Evolutionary conservation across 2,888 invertebrate genomes (phyloP).

Genomic region (Meloe dianella): DNA sequence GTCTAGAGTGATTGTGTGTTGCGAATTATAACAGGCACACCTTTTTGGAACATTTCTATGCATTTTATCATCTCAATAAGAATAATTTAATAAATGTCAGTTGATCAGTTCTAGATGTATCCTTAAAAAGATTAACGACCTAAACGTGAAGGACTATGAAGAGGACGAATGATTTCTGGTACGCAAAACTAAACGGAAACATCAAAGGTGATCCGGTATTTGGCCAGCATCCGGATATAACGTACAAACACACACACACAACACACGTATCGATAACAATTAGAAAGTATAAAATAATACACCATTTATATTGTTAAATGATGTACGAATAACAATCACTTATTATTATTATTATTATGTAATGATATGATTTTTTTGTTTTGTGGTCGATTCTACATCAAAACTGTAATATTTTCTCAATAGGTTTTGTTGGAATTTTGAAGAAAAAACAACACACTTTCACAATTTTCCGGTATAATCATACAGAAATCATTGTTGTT

Average conservation of each 20-base stretch:
- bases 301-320: not conserved
- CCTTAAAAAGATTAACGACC: not conserved
- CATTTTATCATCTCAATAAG: too few species aligned
- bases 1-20: not conserved
- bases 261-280: not conserved
- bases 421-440: not conserved
- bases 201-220: not conserved
- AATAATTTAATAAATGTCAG: too few species aligned
- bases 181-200: not conserved
- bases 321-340: constrained; percentile 6
- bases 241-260: too few species aligned
- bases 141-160: not conserved
- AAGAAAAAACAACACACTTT: not conserved
- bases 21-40: not conserved
- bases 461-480: not conserved
- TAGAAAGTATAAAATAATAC: not conserved
- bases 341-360: not conserved
- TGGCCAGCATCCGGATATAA: not conserved
- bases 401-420: constrained; percentile 15
- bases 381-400: constrained; percentile 23
- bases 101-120: not conserved
- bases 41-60: not conserved
- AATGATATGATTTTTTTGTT: not conserved
- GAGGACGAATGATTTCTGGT: not conserved
- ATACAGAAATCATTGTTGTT: too few species aligned